Evolutionary conservation across 2,797 vertebrate species (phyloP).

Genomic region (Euthynnus affinis): DNA sequence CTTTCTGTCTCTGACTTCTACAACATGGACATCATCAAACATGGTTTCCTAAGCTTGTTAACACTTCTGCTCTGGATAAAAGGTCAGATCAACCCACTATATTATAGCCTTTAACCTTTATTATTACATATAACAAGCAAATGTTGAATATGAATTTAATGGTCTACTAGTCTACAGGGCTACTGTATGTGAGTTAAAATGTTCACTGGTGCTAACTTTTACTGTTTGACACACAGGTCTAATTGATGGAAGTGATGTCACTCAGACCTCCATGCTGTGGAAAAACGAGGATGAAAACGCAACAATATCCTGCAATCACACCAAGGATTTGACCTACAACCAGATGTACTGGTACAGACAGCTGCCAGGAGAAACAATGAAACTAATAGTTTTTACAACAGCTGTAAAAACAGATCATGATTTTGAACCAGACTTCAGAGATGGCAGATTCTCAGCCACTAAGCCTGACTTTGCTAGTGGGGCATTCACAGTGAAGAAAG

Average conservation of each 20-base stretch:
- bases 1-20: too few species aligned
- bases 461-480: conserved; percentile 49
- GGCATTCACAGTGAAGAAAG: conserved; percentile 50
- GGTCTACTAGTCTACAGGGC: too few species aligned
- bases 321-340: rapidly evolving
- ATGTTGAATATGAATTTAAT: too few species aligned
- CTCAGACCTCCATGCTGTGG: conserved; percentile 35
- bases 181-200: too few species aligned
- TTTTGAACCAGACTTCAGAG: conserved; percentile 29
- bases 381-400: not conserved
- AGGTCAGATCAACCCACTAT: too few species aligned
- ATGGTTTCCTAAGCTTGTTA: too few species aligned
- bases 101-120: too few species aligned
- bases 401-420: rapidly evolving
- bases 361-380: conserved; percentile 31
- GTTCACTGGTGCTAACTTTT: too few species aligned
- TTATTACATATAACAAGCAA: too few species aligned
- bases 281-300: not conserved
- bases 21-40: too few species aligned
- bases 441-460: conserved; percentile 26
- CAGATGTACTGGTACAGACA: conserved; percentile 72
- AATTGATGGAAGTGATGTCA: conserved; percentile 19
- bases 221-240: conserved; percentile 15
- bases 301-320: conserved; percentile 65
- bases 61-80: too few species aligned